Conservation (phyloP, 2,113 vertebrate species). For the Hoplias malabaricus region DNA sequence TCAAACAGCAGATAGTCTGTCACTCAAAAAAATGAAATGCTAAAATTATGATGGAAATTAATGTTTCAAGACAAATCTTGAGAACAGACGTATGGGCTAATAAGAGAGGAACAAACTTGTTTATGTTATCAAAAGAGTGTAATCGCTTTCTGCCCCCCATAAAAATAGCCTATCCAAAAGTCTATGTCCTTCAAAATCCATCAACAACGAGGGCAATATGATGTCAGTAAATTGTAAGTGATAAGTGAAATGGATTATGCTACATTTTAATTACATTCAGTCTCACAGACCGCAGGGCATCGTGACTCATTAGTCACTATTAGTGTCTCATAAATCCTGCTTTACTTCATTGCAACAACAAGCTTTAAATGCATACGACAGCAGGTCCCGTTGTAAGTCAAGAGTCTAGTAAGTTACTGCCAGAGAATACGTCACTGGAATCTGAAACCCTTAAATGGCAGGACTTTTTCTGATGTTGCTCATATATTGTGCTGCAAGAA, state of each 20-base stretch:
- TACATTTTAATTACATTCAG: background rate
- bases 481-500: too few species aligned
- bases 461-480: too few species aligned
- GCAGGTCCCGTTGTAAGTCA: constrained; percentile 1
- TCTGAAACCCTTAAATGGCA: too few species aligned
- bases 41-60: too few species aligned
- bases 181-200: background rate
- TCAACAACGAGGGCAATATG: background rate
- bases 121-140: too few species aligned
- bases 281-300: constrained; percentile 1
- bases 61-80: too few species aligned
- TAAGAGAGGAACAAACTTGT: too few species aligned
- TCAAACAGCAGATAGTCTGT: too few species aligned
- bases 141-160: too few species aligned
- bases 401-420: background rate
- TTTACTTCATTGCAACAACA: constrained; percentile 18
- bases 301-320: constrained; percentile 18
- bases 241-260: background rate
- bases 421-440: background rate
- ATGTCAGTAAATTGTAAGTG: background rate
- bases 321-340: constrained; percentile 31
- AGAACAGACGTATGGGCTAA: too few species aligned
- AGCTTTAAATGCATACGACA: constrained; percentile 9
- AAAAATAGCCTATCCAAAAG: background rate
- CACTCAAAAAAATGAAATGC: too few species aligned